Evolutionary conservation across 2,888 invertebrate genomes (phyloP).

Genomic region (Portevinia maculata): DNA sequence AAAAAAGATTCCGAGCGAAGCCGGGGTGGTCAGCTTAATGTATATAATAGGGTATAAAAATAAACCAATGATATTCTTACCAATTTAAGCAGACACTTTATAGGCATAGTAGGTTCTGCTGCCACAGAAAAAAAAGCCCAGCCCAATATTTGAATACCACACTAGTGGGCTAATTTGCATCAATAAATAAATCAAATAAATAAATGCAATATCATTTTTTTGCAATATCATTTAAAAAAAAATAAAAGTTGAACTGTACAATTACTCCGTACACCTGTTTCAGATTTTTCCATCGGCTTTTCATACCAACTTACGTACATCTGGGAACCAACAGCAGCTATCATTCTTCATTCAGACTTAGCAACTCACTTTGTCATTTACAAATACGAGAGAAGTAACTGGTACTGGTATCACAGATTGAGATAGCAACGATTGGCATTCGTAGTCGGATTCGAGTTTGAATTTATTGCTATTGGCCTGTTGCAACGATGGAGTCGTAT

Average conservation of each 20-base stretch:
- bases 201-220: slow-evolving; percentile 26
- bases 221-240: background rate
- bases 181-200: slow-evolving; percentile 50
- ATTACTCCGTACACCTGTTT: slow-evolving; percentile 51
- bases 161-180: slow-evolving; percentile 43
- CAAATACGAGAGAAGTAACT: slow-evolving; percentile 18
- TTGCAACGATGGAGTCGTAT: slow-evolving; percentile 39
- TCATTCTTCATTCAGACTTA: slow-evolving; percentile 34
- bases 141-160: slow-evolving; percentile 8
- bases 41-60: too few species aligned
- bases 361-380: slow-evolving; percentile 56
- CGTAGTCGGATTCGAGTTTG: slow-evolving; percentile 50
- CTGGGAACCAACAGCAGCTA: slow-evolving; percentile 23
- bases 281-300: slow-evolving; percentile 26
- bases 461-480: slow-evolving; percentile 48
- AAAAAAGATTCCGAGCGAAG: too few species aligned
- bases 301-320: slow-evolving; percentile 3
- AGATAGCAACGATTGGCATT: slow-evolving; percentile 41
- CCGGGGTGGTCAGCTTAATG: too few species aligned
- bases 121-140: slow-evolving; percentile 24
- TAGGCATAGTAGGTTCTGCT: background rate
- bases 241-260: slow-evolving; percentile 15
- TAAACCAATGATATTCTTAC: too few species aligned
- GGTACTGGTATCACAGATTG: slow-evolving; percentile 32
- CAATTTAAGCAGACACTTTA: too few species aligned